A percentile compares a stretch with the other conserved stretches of the same genome.
phyloP scores from a whole-genome alignment of 2,888 invertebrate species.

The Drosophila bunnanda region DNA sequence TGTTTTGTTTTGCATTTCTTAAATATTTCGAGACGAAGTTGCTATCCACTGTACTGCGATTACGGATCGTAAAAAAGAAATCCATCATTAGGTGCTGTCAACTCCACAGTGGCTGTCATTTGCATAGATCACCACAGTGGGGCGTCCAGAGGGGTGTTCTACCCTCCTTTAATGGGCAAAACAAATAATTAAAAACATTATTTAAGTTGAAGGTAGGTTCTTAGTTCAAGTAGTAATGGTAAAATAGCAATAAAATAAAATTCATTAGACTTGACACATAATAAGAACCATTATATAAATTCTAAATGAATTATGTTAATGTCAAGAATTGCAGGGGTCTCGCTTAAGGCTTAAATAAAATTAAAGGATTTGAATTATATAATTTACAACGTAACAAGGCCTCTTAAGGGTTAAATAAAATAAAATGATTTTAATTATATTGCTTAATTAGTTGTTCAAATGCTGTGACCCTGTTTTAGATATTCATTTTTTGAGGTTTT shows the following conservation, averaged over 20 bases:
- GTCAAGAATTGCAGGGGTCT: too few relatives aligned
- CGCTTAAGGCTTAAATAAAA: not conserved
- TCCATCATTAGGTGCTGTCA: slow-evolving; percentile 67
- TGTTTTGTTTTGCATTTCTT: slow-evolving; percentile 53
- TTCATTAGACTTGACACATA: not conserved
- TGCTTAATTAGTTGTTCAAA: not conserved
- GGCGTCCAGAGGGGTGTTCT: not conserved
- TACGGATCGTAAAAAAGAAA: slow-evolving; percentile 74
- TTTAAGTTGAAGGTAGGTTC: not conserved
- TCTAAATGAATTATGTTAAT: not conserved
- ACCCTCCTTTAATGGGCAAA: not conserved
- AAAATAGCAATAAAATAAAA: not conserved
- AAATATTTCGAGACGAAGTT: slow-evolving; percentile 58
- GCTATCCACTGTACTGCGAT: slow-evolving; percentile 58
- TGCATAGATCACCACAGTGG: slow-evolving; percentile 55
- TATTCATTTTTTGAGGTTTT: not conserved
- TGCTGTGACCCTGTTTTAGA: not conserved
- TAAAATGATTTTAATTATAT: not conserved
- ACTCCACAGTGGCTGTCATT: slow-evolving; percentile 27
- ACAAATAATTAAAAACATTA: not conserved
- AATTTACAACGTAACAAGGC: too few relatives aligned
- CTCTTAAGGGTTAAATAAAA: not conserved
- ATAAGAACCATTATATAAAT: not conserved
- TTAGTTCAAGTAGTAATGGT: not conserved
- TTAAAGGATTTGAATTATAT: not conserved